Evolutionary conservation across 1,140 invertebrate species (phyloP).

Genomic region (Bombus waltoni): DNA sequence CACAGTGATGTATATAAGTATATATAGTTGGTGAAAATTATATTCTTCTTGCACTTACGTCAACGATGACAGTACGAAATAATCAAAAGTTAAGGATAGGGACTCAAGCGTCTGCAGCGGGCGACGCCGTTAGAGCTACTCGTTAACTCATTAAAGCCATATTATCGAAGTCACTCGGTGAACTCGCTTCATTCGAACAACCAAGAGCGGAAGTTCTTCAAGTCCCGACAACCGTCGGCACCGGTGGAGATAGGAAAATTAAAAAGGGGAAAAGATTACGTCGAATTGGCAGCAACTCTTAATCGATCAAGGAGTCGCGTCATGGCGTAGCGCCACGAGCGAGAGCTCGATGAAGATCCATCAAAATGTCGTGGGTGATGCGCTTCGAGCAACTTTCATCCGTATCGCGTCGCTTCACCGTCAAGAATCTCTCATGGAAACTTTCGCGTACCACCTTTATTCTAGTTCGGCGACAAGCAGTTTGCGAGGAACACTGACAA

Average conservation of each 20-base stretch:
- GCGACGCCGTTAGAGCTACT: background rate
- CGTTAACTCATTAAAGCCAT: constrained; percentile 10
- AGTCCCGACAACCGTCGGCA: background rate
- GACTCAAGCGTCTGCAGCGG: background rate
- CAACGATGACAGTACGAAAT: background rate
- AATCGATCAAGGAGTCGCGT: constrained; percentile 39
- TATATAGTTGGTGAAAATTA: background rate
- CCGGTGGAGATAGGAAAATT: background rate
- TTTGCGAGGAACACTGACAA: background rate
- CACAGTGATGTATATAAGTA: background rate
- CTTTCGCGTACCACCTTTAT: constrained; percentile 20
- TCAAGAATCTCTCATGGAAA: background rate
- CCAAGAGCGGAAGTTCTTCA: background rate
- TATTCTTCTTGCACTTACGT: background rate
- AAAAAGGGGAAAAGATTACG: constrained; percentile 17
- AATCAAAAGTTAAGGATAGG: background rate
- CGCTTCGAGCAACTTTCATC: constrained; percentile 9
- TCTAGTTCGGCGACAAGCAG: background rate
- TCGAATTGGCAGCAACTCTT: constrained; percentile 17
- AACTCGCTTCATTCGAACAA: background rate
- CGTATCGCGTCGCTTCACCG: background rate
- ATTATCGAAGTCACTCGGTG: background rate
- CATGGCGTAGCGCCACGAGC: background rate
- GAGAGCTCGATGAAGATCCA: constrained; percentile 19
- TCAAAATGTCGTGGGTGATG: constrained; percentile 32